Evolutionary conservation across 2,797 vertebrate genomes (phyloP).

Genomic region (Vespertilio murinus): DNA sequence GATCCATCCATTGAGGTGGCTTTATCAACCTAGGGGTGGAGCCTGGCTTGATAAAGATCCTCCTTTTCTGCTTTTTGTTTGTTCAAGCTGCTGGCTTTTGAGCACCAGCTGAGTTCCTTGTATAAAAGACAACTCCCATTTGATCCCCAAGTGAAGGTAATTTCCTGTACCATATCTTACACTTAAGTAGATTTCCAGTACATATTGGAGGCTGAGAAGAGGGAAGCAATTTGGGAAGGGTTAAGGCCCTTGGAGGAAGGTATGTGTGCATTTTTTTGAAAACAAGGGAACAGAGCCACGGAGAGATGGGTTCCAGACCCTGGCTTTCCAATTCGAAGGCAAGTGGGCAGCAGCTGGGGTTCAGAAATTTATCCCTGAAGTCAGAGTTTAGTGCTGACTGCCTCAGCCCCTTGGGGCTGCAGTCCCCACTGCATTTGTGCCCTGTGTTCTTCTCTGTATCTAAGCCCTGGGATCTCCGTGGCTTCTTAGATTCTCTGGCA

Average conservation of each 20-base stretch:
- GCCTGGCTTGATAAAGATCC: not conserved
- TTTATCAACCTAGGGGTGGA: not conserved
- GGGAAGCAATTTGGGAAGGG: not conserved
- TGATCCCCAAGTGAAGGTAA: conserved; percentile 8
- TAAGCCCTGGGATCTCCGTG: not conserved
- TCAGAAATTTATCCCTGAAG: not conserved
- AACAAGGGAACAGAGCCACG: not conserved
- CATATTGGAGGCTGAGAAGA: not conserved
- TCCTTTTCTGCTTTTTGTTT: conserved; percentile 39
- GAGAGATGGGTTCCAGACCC: not conserved
- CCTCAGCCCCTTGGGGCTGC: not conserved
- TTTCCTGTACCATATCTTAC: not conserved
- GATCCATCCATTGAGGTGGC: not conserved
- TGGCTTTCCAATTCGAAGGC: not conserved
- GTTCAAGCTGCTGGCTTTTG: conserved; percentile 32
- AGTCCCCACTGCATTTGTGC: not conserved
- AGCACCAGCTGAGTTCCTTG: conserved; percentile 23
- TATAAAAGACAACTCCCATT: conserved; percentile 39
- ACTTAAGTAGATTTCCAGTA: not conserved
- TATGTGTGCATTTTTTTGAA: conserved; percentile 32
- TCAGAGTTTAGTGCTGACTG: conserved; percentile 10
- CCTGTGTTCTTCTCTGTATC: not conserved
- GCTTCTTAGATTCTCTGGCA: not conserved
- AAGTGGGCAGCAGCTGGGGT: not conserved
- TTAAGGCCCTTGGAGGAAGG: not conserved